phyloP scores from a whole-genome alignment of 1,140 invertebrate genomes.

The Achatina immaculata region DNA sequence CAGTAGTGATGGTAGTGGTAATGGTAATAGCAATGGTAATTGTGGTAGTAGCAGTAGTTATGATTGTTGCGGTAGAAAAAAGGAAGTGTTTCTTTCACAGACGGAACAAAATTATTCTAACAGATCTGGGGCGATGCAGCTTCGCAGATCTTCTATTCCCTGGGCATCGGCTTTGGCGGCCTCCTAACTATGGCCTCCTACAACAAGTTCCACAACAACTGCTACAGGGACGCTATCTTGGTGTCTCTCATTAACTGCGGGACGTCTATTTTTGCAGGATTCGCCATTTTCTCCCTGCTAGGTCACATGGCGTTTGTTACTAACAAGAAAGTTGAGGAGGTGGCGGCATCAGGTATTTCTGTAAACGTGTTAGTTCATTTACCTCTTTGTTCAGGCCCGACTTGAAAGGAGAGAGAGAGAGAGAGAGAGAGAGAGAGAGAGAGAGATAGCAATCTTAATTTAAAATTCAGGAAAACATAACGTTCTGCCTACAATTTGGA shows the following conservation, averaged over 20 bases:
- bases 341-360: conserved; percentile 62
- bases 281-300: conserved; percentile 97
- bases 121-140: conserved; percentile 90
- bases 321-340: conserved; percentile 54
- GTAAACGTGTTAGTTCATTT: too few species aligned
- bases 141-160: conserved; percentile 97
- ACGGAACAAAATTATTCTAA: background rate
- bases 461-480: background rate
- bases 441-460: too few species aligned
- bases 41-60: too few species aligned
- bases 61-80: too few species aligned
- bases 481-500: too few species aligned
- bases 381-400: too few species aligned
- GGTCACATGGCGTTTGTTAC: conserved; percentile 74
- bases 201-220: conserved; percentile 66
- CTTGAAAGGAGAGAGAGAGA: too few species aligned
- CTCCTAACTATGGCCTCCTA: conserved; percentile 65
- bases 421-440: too few species aligned
- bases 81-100: too few species aligned
- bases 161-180: conserved; percentile 91
- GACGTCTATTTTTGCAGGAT: conserved; percentile 97
- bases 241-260: conserved; percentile 94
- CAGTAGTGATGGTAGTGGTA: too few species aligned
- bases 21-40: too few species aligned
- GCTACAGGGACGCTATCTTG: conserved; percentile 84